Base-by-base conservation (phyloP, 1,140 invertebrate genomes). In the Atta cephalotes region DNA sequence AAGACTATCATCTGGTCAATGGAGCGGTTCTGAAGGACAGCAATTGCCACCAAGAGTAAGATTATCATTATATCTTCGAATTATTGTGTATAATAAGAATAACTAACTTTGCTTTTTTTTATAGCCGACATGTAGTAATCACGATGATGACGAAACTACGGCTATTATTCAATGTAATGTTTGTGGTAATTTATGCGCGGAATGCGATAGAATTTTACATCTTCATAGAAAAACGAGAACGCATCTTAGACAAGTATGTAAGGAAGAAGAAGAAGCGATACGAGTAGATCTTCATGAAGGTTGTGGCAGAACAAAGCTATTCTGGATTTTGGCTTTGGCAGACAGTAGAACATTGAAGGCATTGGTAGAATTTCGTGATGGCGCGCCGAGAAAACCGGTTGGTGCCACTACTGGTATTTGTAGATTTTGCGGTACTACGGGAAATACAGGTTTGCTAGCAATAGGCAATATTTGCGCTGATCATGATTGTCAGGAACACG, bases 211-310 rank as follows among this genome's bases (percentile, higher is more conserved):
- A 35, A 98, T 99, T 92, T 95, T 99, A 6, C 99, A 99, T 95
- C 96, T 99, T 39, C 98, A 98, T 92, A 96, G 98, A 49, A 97
- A 97, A 91, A 98, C 98, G n/a, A 96, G 98, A 66, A 96, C 96
- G 66, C 99, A 99, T 94, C 96, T 98, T 66, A 95, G 99, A 93
- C 98, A 99, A 96, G 98, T 98, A 1, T 99, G 99, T 94, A 99
- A 99, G 95, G 98, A 99, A 92, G 98, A 99, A 93, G 98, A 99
- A 93, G 98, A 99, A 93, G 98, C 98, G 0, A 98, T 98, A 65
- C 96, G 98, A 72, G 98, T 99, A 0, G 98, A 99, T 94, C 96
- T 99, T 14, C 99, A 99, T 93, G 99, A 99, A 95, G 98, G 98
- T 0, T 99, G 99, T 93, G 98, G 98, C 0, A 96, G 99, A 71